Evolutionary conservation across 2,113 vertebrate species (phyloP), one percentile per base, ranked within the genome.

Genomic region (Physeter macrocephalus): DNA sequence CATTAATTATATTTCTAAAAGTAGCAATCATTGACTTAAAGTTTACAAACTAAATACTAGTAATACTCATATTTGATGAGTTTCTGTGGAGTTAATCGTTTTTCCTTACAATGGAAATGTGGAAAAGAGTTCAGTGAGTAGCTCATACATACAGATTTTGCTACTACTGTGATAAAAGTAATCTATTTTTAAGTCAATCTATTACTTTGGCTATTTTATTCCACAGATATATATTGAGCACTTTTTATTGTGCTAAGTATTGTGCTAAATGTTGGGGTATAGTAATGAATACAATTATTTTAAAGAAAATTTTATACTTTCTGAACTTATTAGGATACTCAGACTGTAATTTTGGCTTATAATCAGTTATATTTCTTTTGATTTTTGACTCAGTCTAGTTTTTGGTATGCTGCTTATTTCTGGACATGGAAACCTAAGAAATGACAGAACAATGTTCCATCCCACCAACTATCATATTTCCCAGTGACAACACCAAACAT

Each of bases 1-100:
- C 39, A 66, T 39, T 67, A 81, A n/a, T 69, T 81, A 29, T 59
- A 81, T 84, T 95, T 94, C 36, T 86, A 97, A 80, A 92, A 62
- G 36, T 92, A 74, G 52, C 29, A 94, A 62, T 89, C 59, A 90
- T 31, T 88, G 43, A 86, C 14, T 87, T 92, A 94, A 82, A 88
- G 46, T 92, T 67, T 96, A 20, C 11, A 62, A 91, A 93, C 12
- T 88, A 86, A 93, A 82, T 61, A 34, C 43, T 94, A 8, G 39
- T 62, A 72, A 86, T 83, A 61, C 62, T 23, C 13, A 49, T 88
- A 88, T 72, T 71, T 94, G 46, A 36, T n/a, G 49, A 81, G 36
- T 81, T 93, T 95, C 23, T 67, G 61, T 82, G 6, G 31, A 91
- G 67, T 77, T 94, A 15, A 85, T 81, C 29, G 71, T 94, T 93